These are phyloP conservation scores for Zaprionus lachaisei DNA, from an alignment of 1,140 invertebrate genomes.

Conservation along the genomic window DNA sequence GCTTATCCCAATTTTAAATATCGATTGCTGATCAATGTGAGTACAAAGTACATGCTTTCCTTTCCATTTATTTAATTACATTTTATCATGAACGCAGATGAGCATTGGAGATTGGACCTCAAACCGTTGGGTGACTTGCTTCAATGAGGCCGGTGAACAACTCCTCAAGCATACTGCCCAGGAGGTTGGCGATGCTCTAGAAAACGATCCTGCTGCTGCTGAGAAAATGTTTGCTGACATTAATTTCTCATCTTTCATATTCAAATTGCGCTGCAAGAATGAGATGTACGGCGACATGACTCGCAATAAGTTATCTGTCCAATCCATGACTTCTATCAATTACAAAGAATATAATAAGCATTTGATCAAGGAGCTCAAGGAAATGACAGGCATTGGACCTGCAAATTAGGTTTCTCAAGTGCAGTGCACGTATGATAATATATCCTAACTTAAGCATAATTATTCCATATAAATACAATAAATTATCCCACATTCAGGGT, in stretches of 20 bases:
- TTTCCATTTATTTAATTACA: background rate
- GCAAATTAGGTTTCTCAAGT: slow-evolving; percentile 35
- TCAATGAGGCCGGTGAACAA: slow-evolving; percentile 93
- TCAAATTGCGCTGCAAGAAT: slow-evolving; percentile 93
- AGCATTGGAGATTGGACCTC: slow-evolving; percentile 93
- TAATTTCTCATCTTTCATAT: slow-evolving; percentile 92
- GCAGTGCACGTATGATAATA: slow-evolving; percentile 28
- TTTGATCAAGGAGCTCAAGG: slow-evolving; percentile 88
- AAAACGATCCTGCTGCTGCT: slow-evolving; percentile 87
- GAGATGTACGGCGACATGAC: slow-evolving; percentile 96
- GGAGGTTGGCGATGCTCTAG: slow-evolving; percentile 90
- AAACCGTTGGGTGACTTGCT: slow-evolving; percentile 94
- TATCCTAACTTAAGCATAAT: slow-evolving; percentile 16
- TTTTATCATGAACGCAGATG: slow-evolving; percentile 84
- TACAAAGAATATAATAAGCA: slow-evolving; percentile 90
- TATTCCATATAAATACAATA: slow-evolving; percentile 11
- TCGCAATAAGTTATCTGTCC: slow-evolving; percentile 90
- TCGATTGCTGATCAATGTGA: slow-evolving; percentile 92
- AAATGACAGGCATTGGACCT: slow-evolving; percentile 86
- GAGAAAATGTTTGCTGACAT: slow-evolving; percentile 89
- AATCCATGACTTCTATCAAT: slow-evolving; percentile 89
- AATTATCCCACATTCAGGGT: background rate
- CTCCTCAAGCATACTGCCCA: slow-evolving; percentile 91
- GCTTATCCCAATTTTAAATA: slow-evolving; percentile 95
- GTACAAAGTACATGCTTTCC: slow-evolving; percentile 82